Conservation (phyloP, 1,140 invertebrate species). For the Ceratina calcarata region DNA sequence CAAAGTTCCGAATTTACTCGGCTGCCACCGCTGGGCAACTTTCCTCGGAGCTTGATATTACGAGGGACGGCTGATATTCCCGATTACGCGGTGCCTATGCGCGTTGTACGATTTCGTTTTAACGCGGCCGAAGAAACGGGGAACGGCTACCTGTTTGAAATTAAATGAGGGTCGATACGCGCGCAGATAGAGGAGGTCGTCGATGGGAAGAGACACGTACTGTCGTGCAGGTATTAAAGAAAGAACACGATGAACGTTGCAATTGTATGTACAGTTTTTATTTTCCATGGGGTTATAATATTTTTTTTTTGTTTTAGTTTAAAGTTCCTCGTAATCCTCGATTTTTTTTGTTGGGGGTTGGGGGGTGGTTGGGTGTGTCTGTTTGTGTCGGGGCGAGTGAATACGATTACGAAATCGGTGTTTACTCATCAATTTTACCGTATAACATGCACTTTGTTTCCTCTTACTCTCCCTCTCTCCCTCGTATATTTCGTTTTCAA, state of each 20-base stretch:
- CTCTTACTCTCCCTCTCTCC: conserved; percentile 11
- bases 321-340: conserved; percentile 66
- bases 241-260: conserved; percentile 66
- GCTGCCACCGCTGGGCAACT: too few relatives aligned
- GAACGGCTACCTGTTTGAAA: too few relatives aligned
- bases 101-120: too few relatives aligned
- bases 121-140: too few relatives aligned
- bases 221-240: conserved; percentile 21
- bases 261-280: conserved; percentile 80
- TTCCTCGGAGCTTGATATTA: too few relatives aligned
- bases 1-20: too few relatives aligned
- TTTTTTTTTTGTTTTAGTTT: too few relatives aligned
- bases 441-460: too few relatives aligned
- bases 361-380: neutral
- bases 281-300: conserved; percentile 75
- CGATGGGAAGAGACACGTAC: neutral
- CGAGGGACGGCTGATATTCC: too few relatives aligned
- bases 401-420: conserved; percentile 71
- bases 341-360: conserved; percentile 29
- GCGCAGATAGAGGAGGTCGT: too few relatives aligned
- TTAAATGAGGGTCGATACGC: too few relatives aligned
- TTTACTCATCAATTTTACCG: neutral
- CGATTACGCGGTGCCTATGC: too few relatives aligned
- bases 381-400: conserved; percentile 70
- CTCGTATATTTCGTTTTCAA: conserved; percentile 43